Evolutionary conservation across 2,797 vertebrate genomes (phyloP).

Genomic region (Parauchenoglanis punctatus): DNA sequence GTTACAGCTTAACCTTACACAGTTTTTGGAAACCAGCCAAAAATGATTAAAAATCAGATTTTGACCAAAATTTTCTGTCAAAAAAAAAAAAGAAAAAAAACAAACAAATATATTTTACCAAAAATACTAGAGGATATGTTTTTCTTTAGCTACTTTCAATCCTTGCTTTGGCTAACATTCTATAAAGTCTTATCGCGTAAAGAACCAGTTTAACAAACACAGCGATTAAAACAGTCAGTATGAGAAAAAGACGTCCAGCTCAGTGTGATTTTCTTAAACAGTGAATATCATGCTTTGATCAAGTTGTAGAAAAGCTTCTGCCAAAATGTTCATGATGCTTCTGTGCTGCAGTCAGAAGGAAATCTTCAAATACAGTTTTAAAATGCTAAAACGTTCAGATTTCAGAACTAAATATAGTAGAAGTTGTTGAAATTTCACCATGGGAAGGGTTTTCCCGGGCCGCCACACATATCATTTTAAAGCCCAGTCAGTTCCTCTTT

Average conservation of each 20-base stretch:
- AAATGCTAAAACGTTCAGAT: not conserved
- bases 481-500: not conserved
- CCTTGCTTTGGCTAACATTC: not conserved
- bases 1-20: not conserved
- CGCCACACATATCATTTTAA: not conserved
- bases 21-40: not conserved
- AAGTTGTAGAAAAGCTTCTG: not conserved
- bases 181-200: not conserved
- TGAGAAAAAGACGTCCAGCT: not conserved
- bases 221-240: not conserved
- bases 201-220: not conserved
- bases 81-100: not conserved
- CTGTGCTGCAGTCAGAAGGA: not conserved
- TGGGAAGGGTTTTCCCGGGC: conserved; percentile 5
- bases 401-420: not conserved
- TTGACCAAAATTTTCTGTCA: not conserved
- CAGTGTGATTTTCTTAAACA: not conserved
- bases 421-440: not conserved
- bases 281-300: not conserved
- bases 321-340: not conserved
- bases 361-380: not conserved
- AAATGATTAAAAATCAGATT: not conserved
- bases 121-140: not conserved
- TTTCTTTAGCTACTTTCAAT: not conserved
- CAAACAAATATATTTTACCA: not conserved